These are phyloP conservation scores for Eufriesea mexicana DNA, from an alignment of 1,140 invertebrate genomes.

Conservation along the genomic window DNA sequence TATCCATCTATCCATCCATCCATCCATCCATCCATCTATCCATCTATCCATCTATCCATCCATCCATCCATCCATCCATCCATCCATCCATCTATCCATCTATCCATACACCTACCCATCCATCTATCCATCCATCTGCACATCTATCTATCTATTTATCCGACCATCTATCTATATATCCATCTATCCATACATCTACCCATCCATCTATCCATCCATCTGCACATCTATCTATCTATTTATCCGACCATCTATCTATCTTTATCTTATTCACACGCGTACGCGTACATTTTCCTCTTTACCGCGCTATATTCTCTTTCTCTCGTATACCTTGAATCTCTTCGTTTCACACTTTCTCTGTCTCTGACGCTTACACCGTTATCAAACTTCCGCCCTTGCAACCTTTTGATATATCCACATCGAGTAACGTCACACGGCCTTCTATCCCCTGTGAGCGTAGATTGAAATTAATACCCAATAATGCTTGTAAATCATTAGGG, in stretches of 20 bases:
- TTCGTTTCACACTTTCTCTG: slow-evolving; percentile 30
- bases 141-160: background rate
- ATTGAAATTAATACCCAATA: slow-evolving; percentile 83
- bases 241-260: slow-evolving; percentile 1
- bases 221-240: background rate
- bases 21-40: background rate
- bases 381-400: slow-evolving; percentile 5
- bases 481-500: slow-evolving; percentile 81
- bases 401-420: slow-evolving; percentile 55
- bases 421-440: slow-evolving; percentile 70
- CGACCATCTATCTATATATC: background rate
- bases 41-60: background rate
- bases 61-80: background rate
- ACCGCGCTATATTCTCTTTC: slow-evolving; percentile 34
- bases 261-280: slow-evolving; percentile 26
- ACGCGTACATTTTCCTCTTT: slow-evolving; percentile 34
- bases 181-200: background rate
- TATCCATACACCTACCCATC: too few relatives aligned
- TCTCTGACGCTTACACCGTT: slow-evolving; percentile 25
- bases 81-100: too few relatives aligned
- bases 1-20: background rate
- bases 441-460: slow-evolving; percentile 72
- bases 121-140: background rate
- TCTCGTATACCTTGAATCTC: slow-evolving; percentile 19
- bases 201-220: too few relatives aligned